These are phyloP conservation scores for Drosophila recens DNA, from an alignment of 2,888 invertebrate genomes.

Conservation along the genomic window DNA sequence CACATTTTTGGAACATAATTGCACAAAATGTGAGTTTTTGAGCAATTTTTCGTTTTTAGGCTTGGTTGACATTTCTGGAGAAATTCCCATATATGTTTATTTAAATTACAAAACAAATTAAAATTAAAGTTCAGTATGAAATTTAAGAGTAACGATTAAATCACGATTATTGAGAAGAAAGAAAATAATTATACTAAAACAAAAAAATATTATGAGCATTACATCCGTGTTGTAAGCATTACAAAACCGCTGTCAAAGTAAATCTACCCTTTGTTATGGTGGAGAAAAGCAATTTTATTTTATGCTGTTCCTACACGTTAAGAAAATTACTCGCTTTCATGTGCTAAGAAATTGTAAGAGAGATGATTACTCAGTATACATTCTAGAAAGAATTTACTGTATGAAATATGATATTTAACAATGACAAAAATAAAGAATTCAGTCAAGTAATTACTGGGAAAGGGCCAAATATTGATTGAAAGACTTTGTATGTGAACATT, in stretches of 20 bases:
- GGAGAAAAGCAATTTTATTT: slow-evolving; percentile 20
- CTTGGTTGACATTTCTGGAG: too few species aligned
- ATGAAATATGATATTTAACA: slow-evolving; percentile 4
- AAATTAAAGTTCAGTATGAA: too few species aligned
- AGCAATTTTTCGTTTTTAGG: too few species aligned
- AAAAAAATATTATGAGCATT: too few species aligned
- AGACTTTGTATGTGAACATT: background rate
- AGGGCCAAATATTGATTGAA: background rate
- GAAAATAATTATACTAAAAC: too few species aligned
- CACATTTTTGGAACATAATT: too few species aligned
- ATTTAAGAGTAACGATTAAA: too few species aligned
- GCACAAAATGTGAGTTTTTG: too few species aligned
- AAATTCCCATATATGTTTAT: too few species aligned
- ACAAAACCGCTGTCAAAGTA: background rate
- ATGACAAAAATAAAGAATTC: background rate
- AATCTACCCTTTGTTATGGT: background rate
- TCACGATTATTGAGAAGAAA: too few species aligned
- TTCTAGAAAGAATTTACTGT: background rate
- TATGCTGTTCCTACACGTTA: slow-evolving; percentile 11
- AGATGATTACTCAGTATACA: slow-evolving; percentile 2
- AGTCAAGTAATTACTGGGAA: background rate
- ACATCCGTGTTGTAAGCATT: background rate
- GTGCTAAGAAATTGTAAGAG: slow-evolving; percentile 1
- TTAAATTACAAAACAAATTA: too few species aligned
- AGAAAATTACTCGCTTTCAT: slow-evolving; percentile 15